Base-by-base conservation (phyloP, 2,888 invertebrate species). In the Heteromyza rotundicornis region DNA sequence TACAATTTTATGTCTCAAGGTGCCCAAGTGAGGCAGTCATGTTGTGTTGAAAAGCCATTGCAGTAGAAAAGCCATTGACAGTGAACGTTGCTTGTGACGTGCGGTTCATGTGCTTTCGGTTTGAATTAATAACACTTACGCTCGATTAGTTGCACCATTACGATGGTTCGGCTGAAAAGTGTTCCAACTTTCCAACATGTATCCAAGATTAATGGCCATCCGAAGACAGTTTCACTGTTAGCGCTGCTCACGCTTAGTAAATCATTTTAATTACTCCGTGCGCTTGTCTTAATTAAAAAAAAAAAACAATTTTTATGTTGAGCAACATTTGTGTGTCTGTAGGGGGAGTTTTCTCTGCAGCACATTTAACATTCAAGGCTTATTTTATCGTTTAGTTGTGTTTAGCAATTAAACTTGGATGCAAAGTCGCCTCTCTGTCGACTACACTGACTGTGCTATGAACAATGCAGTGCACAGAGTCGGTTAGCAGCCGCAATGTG, bases 121-220 rank as follows among this genome's bases (percentile, higher is more conserved):
- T 27, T 27, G 5, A 27, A 27, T 27, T 27, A 7, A 27, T 10
- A 27, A 27, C 27, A 27, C 5, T 27, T n/a, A n/a, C 27, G 27
- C 10, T 27, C 27, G 27, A 27, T n/a, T n/a, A n/a, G 27, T 27
- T 27, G 27, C 5, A 27, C 10, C n/a, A n/a, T n/a, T n/a, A n/a
- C n/a, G n/a, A n/a, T 27, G 7, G 27, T 27, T 27, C 27, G 27
- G 27, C 10, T 27, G 27, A 5, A 7, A 7, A 7, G 27, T 10
- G 5, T 27, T 5, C 27, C 5, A 27, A 7, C 27, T 27, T 27
- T 27, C 7, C 27, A 27, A 5, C 7, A 10, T 27, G 27, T 50
- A 47, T 32, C 40, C 51, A 60, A 60, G 57, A 60, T 60, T 60
- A 50, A 60, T 60, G 44, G 52, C 44, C 16, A 51, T n/a, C 27